phyloP scores from a whole-genome alignment of 2,113 vertebrate genomes.

The Cheirogaleus medius region DNA sequence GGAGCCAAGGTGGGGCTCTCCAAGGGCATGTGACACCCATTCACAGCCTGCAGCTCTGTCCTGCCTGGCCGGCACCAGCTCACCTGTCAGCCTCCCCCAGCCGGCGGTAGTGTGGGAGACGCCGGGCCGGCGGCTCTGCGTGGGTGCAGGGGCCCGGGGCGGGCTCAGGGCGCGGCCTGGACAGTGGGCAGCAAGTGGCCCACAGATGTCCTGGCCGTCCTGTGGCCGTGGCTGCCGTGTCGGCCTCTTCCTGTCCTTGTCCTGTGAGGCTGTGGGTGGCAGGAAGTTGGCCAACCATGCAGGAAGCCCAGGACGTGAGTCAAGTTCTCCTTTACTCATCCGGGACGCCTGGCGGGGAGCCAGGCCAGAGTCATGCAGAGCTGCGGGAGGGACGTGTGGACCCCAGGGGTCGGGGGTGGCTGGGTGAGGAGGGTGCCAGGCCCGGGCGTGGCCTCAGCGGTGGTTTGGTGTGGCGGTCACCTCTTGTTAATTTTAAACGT shows the following conservation, averaged over 20 bases:
- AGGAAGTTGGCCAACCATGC: rapidly evolving
- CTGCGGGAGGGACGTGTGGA: rapidly evolving
- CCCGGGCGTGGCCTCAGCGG: rapidly evolving
- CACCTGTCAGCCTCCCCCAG: rapidly evolving
- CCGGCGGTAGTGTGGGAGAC: rapidly evolving
- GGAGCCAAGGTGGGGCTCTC: rapidly evolving
- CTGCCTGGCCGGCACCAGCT: rapidly evolving
- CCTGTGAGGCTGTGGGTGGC: rapidly evolving
- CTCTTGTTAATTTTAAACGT: rapidly evolving
- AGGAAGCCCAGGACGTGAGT: rapidly evolving
- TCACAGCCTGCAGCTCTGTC: rapidly evolving
- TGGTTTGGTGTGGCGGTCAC: rapidly evolving
- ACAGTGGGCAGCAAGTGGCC: rapidly evolving
- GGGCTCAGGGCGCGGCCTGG: background rate
- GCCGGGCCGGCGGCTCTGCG: background rate
- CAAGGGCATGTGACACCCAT: too few species aligned
- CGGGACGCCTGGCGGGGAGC: rapidly evolving
- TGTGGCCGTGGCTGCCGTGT: rapidly evolving
- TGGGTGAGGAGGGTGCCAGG: rapidly evolving
- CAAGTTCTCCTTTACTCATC: rapidly evolving
- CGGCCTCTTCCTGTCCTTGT: rapidly evolving
- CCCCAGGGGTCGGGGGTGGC: rapidly evolving
- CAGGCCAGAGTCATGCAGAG: rapidly evolving
- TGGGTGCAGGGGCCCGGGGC: rapidly evolving
- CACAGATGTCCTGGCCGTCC: background rate